Conservation (phyloP, 1,140 invertebrate species). For the Phortica variegata region DNA sequence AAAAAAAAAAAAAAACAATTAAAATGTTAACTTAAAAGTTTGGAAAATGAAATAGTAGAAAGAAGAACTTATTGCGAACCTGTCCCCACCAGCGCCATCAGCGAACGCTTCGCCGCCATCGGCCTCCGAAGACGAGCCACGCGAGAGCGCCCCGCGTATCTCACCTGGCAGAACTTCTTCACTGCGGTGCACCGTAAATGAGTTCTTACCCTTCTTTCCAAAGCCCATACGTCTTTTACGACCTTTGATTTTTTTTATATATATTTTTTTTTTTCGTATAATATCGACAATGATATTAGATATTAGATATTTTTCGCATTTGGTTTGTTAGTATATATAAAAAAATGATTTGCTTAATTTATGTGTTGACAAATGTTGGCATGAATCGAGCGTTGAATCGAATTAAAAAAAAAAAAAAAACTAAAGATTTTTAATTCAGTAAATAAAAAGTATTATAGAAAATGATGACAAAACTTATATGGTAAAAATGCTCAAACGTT, state of each 20-base stretch:
- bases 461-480: too few relatives aligned
- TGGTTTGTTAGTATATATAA: conserved; percentile 5
- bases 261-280: conserved; percentile 15
- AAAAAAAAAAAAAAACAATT: conserved; percentile 24
- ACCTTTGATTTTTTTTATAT: conserved; percentile 63
- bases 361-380: too few relatives aligned
- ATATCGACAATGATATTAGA: too few relatives aligned
- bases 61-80: conserved; percentile 63
- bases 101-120: conserved; percentile 81
- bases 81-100: conserved; percentile 68
- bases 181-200: conserved; percentile 92
- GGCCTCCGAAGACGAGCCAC: conserved; percentile 87
- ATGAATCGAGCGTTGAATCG: too few relatives aligned
- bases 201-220: conserved; percentile 89
- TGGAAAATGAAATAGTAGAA: conserved; percentile 15
- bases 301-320: conserved; percentile 10
- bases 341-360: too few relatives aligned
- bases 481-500: too few relatives aligned
- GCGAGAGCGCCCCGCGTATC: conserved; percentile 65
- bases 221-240: conserved; percentile 93
- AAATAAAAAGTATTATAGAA: too few relatives aligned
- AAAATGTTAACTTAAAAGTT: conserved; percentile 19
- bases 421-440: not conserved
- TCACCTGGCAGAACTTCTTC: conserved; percentile 88
- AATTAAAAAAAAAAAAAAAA: conserved; percentile 1